A percentile compares a stretch with the other conserved stretches of the same genome.
These are phyloP conservation scores for Pseudorhiza aurosa DNA, from an alignment of 30 jellyfish, hydroid and myxozoan species.

Conservation along the genomic window DNA sequence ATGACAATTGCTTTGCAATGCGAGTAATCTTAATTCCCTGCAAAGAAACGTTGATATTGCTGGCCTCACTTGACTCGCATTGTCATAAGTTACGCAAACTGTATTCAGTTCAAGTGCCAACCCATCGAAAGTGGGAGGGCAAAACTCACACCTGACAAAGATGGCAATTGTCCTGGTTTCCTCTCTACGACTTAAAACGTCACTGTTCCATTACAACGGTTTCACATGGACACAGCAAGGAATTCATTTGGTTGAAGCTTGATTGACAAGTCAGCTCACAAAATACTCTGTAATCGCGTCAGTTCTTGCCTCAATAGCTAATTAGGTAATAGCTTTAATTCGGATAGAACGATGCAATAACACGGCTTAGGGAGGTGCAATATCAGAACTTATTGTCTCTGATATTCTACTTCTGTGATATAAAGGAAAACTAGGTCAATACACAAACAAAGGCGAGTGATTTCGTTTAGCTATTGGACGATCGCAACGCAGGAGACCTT, in stretches of 20 bases:
- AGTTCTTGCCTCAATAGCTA: slow-evolving; percentile 63
- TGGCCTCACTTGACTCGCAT: slow-evolving; percentile 77
- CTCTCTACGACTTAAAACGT: slow-evolving; percentile 36
- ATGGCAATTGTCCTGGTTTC: slow-evolving; percentile 51
- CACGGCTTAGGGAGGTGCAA: slow-evolving; percentile 71
- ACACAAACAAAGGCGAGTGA: slow-evolving; percentile 21
- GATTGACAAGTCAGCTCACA: slow-evolving; percentile 56
- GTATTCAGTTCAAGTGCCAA: slow-evolving; percentile 55
- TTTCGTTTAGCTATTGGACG: neutral
- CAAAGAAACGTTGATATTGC: slow-evolving; percentile 49
- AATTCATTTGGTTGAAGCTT: slow-evolving; percentile 37
- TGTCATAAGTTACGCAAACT: slow-evolving; percentile 61
- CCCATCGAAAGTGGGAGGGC: slow-evolving; percentile 75
- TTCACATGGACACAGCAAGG: slow-evolving; percentile 29
- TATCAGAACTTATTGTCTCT: slow-evolving; percentile 29
- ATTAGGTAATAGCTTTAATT: slow-evolving; percentile 45
- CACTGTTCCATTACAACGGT: slow-evolving; percentile 42
- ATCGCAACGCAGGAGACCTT: slow-evolving; percentile 35
- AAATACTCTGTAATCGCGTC: slow-evolving; percentile 42
- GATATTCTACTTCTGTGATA: slow-evolving; percentile 11
- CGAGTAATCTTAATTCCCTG: slow-evolving; percentile 47
- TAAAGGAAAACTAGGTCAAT: slow-evolving; percentile 29
- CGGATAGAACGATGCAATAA: slow-evolving; percentile 46
- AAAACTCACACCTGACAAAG: slow-evolving; percentile 73
- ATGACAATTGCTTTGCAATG: slow-evolving; percentile 27